Conservation (phyloP, 2,797 vertebrate genomes). For the Gephyroberyx darwinii region DNA sequence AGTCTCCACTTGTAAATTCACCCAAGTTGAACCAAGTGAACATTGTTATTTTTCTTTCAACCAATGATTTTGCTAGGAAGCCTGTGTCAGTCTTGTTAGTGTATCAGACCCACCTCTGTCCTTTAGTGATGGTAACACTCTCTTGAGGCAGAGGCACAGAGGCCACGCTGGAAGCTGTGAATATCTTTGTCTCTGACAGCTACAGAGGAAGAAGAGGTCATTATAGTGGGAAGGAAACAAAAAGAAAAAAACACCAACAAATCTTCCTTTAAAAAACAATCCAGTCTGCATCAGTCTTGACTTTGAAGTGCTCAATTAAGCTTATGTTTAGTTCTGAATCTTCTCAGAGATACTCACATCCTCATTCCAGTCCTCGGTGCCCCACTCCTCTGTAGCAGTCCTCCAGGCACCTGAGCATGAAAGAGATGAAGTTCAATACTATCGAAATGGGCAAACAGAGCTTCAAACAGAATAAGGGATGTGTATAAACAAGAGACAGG, state of each 20-base stretch:
- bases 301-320: constrained; percentile 3
- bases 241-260: not conserved
- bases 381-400: constrained; percentile 95
- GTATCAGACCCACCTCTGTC: constrained; percentile 86
- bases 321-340: constrained; percentile 1
- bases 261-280: not conserved
- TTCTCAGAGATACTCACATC: constrained; percentile 85
- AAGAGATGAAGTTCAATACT: constrained; percentile 45
- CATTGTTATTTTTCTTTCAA: not conserved
- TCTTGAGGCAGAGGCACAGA: constrained; percentile 90
- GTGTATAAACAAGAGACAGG: constrained; percentile 8
- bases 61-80: constrained; percentile 6
- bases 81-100: not conserved
- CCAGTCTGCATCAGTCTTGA: not conserved
- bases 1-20: not conserved
- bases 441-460: not conserved
- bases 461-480: constrained; percentile 39
- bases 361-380: constrained; percentile 99
- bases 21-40: not conserved
- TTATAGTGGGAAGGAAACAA: not conserved
- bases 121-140: constrained; percentile 98
- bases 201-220: constrained; percentile 58
- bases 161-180: constrained; percentile 95
- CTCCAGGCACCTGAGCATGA: constrained; percentile 90
- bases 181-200: constrained; percentile 99